Base-by-base conservation (phyloP, 2,113 vertebrate genomes). In the Tragelaphus scriptus region DNA sequence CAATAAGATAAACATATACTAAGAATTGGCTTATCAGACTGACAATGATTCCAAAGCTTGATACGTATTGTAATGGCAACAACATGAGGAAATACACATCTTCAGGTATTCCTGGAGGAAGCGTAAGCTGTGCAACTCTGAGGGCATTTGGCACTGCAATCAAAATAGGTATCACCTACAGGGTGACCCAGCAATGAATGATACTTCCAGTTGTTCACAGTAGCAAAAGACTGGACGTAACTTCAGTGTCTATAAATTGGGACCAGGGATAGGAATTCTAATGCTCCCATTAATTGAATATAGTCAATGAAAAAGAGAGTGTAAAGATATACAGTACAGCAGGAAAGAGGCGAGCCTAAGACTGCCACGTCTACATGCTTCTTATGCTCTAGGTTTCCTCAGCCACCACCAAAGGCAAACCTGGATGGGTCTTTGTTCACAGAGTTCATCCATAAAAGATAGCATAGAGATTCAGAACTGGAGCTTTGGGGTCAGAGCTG, bases 361-460 rank as follows among this genome's bases (percentile, higher is more conserved):
- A 36, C 26, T 28, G 30, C 17, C 15, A 32, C 2, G 3, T 2
- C 25, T 25, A n/a, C 2, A 4, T 2, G 15, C 6, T 58, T 77
- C 81, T 77, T 26, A 53, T 1, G 21, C 11, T 75, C 32, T 19
- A 25, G 75, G 7, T 30, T 79, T 93, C 63, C 26, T n/a, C 49
- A 79, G 79, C 32, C 3, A 81, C 32, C 25, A n/a, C 58, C 32
- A 90, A 51, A 96, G 49, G 15, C 86, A 49, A 86, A n/a, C 32
- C 58, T 86, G 14, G 9, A 17, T 17, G 6, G 55, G 15, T 44
- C 77, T 84, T 8, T 55, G 44, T 36, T 89, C 55, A 36, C 7
- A 26, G 44, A 8, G 17, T 53, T 44, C 8, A 30, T 61, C 51
- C 12, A 17, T 53, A 47, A 68, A 49, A 86, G 40, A 19, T 19